Evolutionary conservation across 2,888 invertebrate species (phyloP).

Genomic region (Cataglyphis altisquamis): DNA sequence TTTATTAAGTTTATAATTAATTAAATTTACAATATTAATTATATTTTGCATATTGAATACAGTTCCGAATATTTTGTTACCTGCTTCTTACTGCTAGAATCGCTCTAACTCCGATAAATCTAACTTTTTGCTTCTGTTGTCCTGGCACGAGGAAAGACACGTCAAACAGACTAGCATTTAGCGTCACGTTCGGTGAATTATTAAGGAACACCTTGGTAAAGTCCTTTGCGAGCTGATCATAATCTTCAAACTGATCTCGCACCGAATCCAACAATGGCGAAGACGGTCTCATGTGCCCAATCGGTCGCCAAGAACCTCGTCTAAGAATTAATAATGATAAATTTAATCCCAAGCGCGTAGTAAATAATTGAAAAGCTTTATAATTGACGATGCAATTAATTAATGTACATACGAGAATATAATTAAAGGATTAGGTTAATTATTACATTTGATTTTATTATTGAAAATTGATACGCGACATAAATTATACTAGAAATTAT

Average conservation of each 20-base stretch:
- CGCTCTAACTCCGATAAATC: conserved; percentile 96
- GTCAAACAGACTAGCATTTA: conserved; percentile 95
- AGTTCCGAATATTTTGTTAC: conserved; percentile 84
- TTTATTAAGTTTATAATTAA: too few species aligned
- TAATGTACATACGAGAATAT: neutral
- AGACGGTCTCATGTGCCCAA: conserved; percentile 97
- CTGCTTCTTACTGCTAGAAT: conserved; percentile 96
- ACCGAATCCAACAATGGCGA: conserved; percentile 97
- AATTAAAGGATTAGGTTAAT: neutral
- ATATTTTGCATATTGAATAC: neutral
- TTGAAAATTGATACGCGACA: neutral
- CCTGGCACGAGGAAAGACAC: conserved; percentile 95
- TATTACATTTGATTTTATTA: neutral
- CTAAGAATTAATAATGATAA: conserved; percentile 78
- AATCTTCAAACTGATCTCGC: conserved; percentile 97
- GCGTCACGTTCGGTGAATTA: conserved; percentile 91
- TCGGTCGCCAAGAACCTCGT: conserved; percentile 96
- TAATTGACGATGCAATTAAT: neutral
- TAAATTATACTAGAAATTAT: conserved; percentile 1
- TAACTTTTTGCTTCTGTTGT: conserved; percentile 96
- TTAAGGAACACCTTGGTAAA: conserved; percentile 96
- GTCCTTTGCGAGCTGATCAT: conserved; percentile 97
- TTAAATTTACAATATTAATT: neutral
- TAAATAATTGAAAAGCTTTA: neutral
- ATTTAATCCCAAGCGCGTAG: neutral